Conservation (phyloP, 2,113 vertebrate species). For the Rhabdomys dilectus region DNA sequence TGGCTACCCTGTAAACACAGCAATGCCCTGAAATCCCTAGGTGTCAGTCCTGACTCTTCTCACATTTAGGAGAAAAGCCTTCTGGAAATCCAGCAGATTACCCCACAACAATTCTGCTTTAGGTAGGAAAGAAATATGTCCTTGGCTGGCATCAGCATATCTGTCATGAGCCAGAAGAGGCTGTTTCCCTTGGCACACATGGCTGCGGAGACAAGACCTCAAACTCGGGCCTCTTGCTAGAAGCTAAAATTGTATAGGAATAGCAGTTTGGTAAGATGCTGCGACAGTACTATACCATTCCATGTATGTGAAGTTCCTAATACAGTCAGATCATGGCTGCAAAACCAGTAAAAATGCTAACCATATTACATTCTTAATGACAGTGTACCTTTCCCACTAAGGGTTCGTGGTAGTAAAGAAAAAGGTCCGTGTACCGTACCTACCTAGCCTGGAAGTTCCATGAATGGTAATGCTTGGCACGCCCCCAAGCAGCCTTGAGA, state of each 20-base stretch:
- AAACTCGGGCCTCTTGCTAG: background rate
- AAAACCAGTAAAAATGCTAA: background rate
- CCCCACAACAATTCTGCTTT: background rate
- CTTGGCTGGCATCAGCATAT: background rate
- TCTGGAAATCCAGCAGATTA: background rate
- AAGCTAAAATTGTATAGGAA: background rate
- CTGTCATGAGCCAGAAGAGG: background rate
- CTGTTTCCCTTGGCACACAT: background rate
- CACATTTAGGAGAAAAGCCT: background rate
- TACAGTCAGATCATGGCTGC: background rate
- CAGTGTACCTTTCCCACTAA: background rate
- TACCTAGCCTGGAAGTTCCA: background rate
- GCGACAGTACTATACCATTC: background rate
- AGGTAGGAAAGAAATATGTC: background rate
- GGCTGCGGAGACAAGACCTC: background rate
- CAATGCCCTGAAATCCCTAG: background rate
- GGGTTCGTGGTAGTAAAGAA: background rate
- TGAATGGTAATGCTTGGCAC: background rate
- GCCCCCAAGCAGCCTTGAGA: background rate
- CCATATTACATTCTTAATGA: background rate
- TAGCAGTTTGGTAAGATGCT: background rate
- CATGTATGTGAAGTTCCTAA: background rate
- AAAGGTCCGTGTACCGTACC: background rate
- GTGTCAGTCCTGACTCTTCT: background rate
- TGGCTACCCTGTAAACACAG: background rate